phyloP scores from a whole-genome alignment of 2,113 vertebrate genomes.

The Chloropsis hardwickii region DNA sequence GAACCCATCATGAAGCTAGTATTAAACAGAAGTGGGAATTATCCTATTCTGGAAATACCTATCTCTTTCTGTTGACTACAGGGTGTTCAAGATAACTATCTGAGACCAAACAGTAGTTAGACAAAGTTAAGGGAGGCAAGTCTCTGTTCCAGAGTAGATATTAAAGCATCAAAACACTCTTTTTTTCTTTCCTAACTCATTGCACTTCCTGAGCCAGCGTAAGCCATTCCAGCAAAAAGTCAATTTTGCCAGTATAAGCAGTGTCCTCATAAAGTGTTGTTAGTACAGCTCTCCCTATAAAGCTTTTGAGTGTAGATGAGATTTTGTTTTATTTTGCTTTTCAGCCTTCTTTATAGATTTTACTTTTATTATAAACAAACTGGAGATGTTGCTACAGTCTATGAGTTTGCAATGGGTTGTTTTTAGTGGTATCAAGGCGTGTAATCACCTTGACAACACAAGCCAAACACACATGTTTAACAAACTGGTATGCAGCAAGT shows the following conservation, averaged over 20 bases:
- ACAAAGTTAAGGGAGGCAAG: not conserved
- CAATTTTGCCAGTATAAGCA: not conserved
- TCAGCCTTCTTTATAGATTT: not conserved
- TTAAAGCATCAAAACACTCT: not conserved
- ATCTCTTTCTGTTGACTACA: not conserved
- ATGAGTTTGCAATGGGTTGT: not conserved
- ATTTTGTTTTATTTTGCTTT: not conserved
- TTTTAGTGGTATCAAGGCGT: not conserved
- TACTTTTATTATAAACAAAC: not conserved
- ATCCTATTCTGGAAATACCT: not conserved
- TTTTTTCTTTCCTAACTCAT: not conserved
- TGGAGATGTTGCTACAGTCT: not conserved
- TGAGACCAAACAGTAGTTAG: not conserved
- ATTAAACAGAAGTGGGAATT: not conserved
- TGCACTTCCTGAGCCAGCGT: not conserved
- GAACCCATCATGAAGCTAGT: not conserved
- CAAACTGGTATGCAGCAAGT: not conserved
- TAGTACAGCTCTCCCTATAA: not conserved
- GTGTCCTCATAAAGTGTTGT: not conserved
- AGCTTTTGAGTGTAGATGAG: not conserved
- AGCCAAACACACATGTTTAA: not conserved
- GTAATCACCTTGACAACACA: conserved; percentile 7
- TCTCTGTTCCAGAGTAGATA: not conserved
- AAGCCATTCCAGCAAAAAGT: not conserved
- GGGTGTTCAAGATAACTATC: not conserved